Conservation (phyloP, 2,113 vertebrate species). For the Festucalex cinctus region DNA sequence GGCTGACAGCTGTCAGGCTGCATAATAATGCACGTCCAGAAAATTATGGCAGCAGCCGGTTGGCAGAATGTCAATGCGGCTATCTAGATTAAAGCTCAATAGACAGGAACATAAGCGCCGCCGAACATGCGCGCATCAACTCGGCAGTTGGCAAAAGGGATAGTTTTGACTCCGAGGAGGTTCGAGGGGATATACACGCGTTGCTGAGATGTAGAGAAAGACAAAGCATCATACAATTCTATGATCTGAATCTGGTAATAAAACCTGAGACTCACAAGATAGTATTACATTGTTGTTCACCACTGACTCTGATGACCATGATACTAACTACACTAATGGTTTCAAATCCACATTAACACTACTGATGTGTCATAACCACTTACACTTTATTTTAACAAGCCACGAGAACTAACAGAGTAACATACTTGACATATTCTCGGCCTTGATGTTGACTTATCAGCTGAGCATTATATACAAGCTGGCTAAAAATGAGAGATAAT, state of each 20-base stretch:
- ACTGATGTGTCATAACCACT: no score
- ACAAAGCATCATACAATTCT: not conserved
- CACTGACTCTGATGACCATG: not conserved
- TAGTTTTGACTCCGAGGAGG: slow-evolving; percentile 27
- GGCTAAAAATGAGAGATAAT: no score
- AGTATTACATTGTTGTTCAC: no score
- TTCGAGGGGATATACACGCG: slow-evolving; percentile 4
- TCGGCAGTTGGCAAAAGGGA: slow-evolving; percentile 12
- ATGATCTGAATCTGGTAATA: no score
- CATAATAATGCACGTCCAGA: slow-evolving; percentile 64
- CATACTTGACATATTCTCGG: no score
- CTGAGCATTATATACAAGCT: no score
- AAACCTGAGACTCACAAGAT: no score
- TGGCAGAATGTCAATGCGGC: slow-evolving; percentile 64
- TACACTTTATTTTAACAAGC: no score
- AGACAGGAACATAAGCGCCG: slow-evolving; percentile 44
- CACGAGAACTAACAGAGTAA: no score
- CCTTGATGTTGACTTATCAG: no score
- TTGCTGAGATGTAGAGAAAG: slow-evolving; percentile 25
- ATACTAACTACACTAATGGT: no score
- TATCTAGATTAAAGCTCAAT: slow-evolving; percentile 68
- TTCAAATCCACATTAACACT: no score
- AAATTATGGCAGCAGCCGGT: slow-evolving; percentile 61
- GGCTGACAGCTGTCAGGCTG: slow-evolving; percentile 71
- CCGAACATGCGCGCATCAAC: slow-evolving; percentile 7